Conservation (phyloP, 1,140 invertebrate genomes). For the Tetramorium parvispinum region DNA sequence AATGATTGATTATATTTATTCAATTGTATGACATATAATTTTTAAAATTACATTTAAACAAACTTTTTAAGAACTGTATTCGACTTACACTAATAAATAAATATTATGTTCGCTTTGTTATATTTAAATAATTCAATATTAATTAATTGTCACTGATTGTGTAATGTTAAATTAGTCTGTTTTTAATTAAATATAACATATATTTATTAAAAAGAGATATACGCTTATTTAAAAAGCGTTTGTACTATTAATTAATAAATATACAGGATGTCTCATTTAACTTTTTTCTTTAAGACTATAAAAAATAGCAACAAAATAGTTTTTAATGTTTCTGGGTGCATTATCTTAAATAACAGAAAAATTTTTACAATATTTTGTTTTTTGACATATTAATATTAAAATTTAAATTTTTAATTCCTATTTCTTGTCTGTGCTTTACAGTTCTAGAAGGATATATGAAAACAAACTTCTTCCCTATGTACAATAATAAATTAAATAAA, state of each 20-base stretch:
- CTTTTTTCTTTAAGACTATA: not conserved
- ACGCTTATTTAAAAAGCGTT: not conserved
- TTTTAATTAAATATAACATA: not conserved
- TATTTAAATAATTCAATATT: not conserved
- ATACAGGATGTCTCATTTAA: not conserved
- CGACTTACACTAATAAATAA: not conserved
- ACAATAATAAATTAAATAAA: too few species aligned
- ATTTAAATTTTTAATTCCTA: too few species aligned
- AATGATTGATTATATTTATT: not conserved
- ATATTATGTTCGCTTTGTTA: not conserved
- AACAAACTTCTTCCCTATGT: too few species aligned
- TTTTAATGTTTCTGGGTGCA: not conserved
- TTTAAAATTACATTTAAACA: not conserved
- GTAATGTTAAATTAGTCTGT: not conserved
- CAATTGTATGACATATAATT: not conserved
- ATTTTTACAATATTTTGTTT: too few species aligned
- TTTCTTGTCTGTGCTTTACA: too few species aligned
- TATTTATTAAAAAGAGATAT: constrained; percentile 5
- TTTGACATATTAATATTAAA: too few species aligned
- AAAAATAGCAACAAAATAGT: not conserved
- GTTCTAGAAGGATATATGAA: too few species aligned
- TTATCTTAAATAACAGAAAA: too few species aligned
- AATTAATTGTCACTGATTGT: not conserved
- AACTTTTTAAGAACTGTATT: not conserved
- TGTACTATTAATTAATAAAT: constrained; percentile 4